Percentiles rank a stretch among this genome's conserved stretches.
Conservation (phyloP, 2,113 vertebrate species). For the Perca fluviatilis region DNA sequence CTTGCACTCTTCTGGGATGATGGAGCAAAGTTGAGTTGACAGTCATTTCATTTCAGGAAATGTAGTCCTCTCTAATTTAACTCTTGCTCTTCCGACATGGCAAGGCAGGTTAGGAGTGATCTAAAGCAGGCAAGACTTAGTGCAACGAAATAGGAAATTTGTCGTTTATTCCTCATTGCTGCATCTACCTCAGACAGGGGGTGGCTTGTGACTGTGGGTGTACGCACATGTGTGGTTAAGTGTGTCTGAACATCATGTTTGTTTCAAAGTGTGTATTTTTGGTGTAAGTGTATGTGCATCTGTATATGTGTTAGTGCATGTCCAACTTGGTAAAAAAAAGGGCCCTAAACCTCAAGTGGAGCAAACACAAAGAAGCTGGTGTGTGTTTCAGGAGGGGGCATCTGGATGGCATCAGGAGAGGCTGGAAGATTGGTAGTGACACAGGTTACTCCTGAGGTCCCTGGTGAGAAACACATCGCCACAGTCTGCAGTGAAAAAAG, state of each 20-base stretch:
- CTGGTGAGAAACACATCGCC: constrained; percentile 80
- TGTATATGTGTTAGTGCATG: constrained; percentile 43
- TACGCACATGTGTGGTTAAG: constrained; percentile 17
- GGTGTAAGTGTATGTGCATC: constrained; percentile 33
- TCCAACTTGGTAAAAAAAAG: constrained; percentile 51
- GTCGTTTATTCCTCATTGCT: constrained; percentile 83
- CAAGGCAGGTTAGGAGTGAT: constrained; percentile 92
- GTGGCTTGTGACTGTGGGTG: constrained; percentile 53
- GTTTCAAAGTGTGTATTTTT: constrained; percentile 33
- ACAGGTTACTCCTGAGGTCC: constrained; percentile 91
- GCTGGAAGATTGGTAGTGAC: constrained; percentile 91
- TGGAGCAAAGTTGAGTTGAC: constrained; percentile 68
- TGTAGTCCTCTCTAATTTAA: constrained; percentile 78
- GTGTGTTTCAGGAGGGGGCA: constrained; percentile 91
- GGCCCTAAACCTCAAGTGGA: constrained; percentile 78
- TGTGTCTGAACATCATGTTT: constrained; percentile 21
- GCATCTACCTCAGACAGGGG: constrained; percentile 75
- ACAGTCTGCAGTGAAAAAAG: constrained; percentile 58
- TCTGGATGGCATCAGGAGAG: constrained; percentile 92
- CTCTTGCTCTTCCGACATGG: constrained; percentile 89
- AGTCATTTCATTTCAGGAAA: constrained; percentile 78
- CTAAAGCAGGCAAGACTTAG: constrained; percentile 88
- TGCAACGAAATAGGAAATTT: constrained; percentile 91
- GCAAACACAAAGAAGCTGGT: constrained; percentile 95
- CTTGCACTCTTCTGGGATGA: constrained; percentile 49